phyloP scores from a whole-genome alignment of 2,797 vertebrate species.

The Galagoides demidoff region DNA sequence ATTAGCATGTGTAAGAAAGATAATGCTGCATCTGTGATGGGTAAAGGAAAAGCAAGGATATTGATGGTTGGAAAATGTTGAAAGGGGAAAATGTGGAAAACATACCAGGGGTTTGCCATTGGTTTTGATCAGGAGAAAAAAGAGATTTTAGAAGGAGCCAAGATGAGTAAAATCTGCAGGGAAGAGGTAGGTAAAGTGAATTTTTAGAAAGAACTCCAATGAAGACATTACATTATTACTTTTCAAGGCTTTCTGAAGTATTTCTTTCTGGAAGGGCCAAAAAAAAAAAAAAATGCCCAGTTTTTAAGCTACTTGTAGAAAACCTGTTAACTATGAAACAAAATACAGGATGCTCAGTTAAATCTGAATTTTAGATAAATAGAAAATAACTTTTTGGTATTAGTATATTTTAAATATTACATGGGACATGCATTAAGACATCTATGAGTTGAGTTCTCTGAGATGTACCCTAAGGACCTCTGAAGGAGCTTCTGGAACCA shows the following conservation, averaged over 20 bases:
- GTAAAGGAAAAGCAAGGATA: neutral
- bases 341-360: neutral
- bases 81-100: neutral
- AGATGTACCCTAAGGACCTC: neutral
- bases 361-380: neutral
- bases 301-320: neutral
- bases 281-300: neutral
- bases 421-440: neutral
- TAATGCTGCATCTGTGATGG: too few species aligned
- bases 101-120: neutral
- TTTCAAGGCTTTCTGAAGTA: neutral
- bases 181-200: neutral
- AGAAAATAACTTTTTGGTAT: neutral
- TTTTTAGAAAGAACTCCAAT: neutral
- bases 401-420: neutral
- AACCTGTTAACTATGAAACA: neutral
- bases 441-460: neutral
- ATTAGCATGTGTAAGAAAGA: neutral
- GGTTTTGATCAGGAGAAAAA: neutral
- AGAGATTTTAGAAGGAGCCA: neutral
- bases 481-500: neutral
- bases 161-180: neutral
- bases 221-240: neutral
- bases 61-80: neutral
- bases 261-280: neutral